Conservation (phyloP, 2,797 vertebrate species). For the Taenioides sp. region DNA sequence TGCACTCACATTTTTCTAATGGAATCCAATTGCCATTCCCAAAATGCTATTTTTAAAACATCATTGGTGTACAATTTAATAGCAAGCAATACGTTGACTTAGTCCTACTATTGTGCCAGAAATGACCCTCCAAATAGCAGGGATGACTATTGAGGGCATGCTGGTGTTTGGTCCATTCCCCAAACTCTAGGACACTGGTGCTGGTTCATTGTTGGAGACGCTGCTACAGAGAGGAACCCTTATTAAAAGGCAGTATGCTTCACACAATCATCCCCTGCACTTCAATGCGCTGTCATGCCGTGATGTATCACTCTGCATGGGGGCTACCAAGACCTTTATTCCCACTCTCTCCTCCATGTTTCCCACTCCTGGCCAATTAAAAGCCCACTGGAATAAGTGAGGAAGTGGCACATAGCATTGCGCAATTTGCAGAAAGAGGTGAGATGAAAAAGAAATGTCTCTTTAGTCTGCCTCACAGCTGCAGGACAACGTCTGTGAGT, state of each 20-base stretch:
- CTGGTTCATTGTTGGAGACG: background rate
- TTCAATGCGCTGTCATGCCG: constrained; percentile 72
- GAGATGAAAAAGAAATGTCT: constrained; percentile 68
- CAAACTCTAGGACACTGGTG: constrained; percentile 17
- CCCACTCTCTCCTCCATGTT: constrained; percentile 67
- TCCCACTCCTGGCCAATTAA: constrained; percentile 74
- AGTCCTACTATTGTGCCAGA: too few species aligned
- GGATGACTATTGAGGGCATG: constrained; percentile 5
- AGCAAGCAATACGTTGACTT: too few species aligned
- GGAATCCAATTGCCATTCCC: too few species aligned
- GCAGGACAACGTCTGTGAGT: constrained; percentile 54
- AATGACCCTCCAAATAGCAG: too few species aligned
- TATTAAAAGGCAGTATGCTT: constrained; percentile 72
- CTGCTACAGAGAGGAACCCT: constrained; percentile 44
- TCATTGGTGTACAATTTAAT: too few species aligned
- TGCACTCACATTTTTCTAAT: too few species aligned
- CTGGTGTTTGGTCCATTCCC: constrained; percentile 16
- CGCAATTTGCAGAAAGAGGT: constrained; percentile 49
- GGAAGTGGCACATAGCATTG: constrained; percentile 58
- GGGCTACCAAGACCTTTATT: constrained; percentile 71
- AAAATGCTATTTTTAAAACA: too few species aligned
- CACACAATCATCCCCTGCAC: constrained; percentile 66
- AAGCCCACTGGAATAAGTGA: constrained; percentile 67
- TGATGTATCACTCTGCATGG: constrained; percentile 74
- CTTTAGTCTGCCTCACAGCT: constrained; percentile 68